phyloP scores from a whole-genome alignment of 2,797 vertebrate species.

The Anableps anableps region DNA sequence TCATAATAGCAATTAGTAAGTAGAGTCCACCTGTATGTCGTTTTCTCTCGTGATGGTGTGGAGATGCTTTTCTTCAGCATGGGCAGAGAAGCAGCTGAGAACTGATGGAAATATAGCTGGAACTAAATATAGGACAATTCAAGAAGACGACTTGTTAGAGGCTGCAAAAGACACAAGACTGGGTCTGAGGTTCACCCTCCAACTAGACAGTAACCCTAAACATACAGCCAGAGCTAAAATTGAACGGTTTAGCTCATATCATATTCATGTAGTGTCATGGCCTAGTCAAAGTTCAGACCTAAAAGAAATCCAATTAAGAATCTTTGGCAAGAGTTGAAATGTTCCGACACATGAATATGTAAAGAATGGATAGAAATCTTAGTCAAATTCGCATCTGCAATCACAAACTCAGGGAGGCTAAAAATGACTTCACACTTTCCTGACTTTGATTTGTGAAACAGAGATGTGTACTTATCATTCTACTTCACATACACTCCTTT shows the following conservation, averaged over 20 bases:
- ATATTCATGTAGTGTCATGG: not conserved
- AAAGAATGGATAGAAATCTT: no score
- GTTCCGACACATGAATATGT: no score
- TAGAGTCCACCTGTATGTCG: no score
- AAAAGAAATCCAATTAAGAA: not conserved
- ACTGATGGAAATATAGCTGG: not conserved
- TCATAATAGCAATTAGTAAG: no score
- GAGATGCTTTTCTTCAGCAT: not conserved
- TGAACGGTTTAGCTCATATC: not conserved
- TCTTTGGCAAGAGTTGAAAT: not conserved
- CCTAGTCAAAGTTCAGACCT: not conserved
- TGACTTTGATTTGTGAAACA: no score
- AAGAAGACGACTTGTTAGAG: not conserved
- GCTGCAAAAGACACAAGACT: not conserved
- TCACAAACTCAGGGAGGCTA: not conserved
- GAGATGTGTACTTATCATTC: no score
- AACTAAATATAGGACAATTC: not conserved
- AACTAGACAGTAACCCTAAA: not conserved
- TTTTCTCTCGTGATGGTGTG: no score
- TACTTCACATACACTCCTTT: not conserved
- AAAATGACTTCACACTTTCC: no score
- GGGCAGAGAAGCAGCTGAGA: not conserved
- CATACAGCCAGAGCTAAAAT: not conserved
- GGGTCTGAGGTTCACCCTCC: not conserved
- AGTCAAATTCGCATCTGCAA: not conserved